These are phyloP conservation scores for Tiliacea citrago DNA, from an alignment of 2,888 invertebrate genomes.

Conservation along the genomic window DNA sequence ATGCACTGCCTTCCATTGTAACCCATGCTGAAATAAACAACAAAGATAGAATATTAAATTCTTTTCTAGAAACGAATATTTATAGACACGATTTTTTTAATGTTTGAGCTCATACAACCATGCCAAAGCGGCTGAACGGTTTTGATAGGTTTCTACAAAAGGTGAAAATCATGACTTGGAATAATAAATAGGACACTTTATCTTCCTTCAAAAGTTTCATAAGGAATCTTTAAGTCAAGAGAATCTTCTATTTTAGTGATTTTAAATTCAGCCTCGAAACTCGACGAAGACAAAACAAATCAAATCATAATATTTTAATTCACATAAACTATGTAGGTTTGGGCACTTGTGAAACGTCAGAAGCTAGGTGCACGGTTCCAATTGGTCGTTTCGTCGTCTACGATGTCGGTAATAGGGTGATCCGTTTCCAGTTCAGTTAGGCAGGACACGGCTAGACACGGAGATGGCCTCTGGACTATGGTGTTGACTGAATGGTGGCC, in stretches of 20 bases:
- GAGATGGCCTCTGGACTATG: background rate
- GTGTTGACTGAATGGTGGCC: background rate
- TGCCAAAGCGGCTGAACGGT: background rate
- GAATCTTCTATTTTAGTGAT: background rate
- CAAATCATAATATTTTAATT: too few species aligned
- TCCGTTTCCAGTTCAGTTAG: background rate
- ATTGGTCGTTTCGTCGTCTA: background rate
- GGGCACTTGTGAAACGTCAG: too few species aligned
- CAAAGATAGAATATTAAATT: background rate
- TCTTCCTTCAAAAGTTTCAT: background rate
- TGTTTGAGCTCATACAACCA: background rate
- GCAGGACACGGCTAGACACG: too few species aligned
- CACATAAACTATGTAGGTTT: too few species aligned
- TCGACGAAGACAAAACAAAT: background rate
- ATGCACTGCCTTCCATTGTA: conserved; percentile 94
- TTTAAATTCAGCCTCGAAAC: background rate
- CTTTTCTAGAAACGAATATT: background rate
- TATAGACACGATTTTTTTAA: background rate
- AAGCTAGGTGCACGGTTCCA: too few species aligned
- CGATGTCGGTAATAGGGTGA: background rate
- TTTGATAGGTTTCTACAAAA: background rate
- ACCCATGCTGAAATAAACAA: conserved; percentile 92
- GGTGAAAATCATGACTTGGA: background rate
- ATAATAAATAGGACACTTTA: background rate
- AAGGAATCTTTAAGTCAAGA: background rate